A percentile compares a stretch with the other conserved stretches of the same genome.
Evolutionary conservation across 2,797 vertebrate species (phyloP).

Genomic region (Onychomys torridus): DNA sequence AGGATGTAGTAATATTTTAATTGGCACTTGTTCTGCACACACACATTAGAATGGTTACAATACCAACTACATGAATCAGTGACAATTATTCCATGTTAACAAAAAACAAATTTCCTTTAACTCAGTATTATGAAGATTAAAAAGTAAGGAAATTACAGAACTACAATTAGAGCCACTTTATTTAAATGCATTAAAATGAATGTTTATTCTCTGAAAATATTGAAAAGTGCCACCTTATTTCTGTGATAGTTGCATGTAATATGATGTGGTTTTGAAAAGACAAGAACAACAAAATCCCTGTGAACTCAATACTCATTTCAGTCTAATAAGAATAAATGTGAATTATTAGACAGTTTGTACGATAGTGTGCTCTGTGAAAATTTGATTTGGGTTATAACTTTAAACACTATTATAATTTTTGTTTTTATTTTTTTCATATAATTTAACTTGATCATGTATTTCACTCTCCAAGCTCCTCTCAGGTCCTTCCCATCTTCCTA

Average conservation of each 20-base stretch:
- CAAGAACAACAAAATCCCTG: background rate
- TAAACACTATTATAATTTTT: background rate
- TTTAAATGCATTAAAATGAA: constrained; percentile 32
- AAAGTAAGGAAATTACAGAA: constrained; percentile 36
- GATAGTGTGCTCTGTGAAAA: background rate
- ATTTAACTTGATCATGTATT: background rate
- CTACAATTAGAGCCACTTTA: background rate
- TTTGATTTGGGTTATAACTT: background rate
- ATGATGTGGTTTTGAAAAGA: background rate
- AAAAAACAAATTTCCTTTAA: constrained; percentile 43
- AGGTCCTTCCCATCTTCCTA: background rate
- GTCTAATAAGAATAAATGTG: background rate
- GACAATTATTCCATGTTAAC: constrained; percentile 56
- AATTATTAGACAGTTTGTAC: background rate
- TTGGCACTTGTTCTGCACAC: constrained; percentile 47
- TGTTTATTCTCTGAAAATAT: constrained; percentile 18
- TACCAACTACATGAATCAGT: constrained; percentile 10
- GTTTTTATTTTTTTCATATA: background rate
- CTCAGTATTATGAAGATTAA: constrained; percentile 32
- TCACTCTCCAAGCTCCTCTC: background rate
- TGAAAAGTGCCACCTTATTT: background rate
- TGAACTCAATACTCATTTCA: background rate
- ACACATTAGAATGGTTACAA: constrained; percentile 50
- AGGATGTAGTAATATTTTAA: constrained; percentile 70
- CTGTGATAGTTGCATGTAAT: background rate